Evolutionary conservation across 2,113 vertebrate genomes (phyloP).

Genomic region (Lophura nycthemera): DNA sequence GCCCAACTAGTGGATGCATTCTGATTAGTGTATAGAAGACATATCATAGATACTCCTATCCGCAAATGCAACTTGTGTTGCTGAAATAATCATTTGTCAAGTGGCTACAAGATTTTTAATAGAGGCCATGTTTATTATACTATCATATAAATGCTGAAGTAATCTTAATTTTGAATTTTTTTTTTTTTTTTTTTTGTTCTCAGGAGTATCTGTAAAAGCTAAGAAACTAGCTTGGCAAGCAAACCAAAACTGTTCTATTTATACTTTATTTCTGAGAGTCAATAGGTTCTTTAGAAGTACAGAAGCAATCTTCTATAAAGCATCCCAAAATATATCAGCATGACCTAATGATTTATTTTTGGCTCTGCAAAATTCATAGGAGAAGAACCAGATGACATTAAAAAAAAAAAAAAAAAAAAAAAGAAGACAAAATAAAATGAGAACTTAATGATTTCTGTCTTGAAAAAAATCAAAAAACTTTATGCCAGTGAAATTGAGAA

Average conservation of each 20-base stretch:
- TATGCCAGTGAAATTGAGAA: neutral
- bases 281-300: slow-evolving; percentile 35
- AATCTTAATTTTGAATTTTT: slow-evolving; percentile 1
- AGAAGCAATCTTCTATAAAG: slow-evolving; percentile 46
- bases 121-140: neutral
- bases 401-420: neutral
- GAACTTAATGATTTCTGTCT: neutral
- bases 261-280: slow-evolving; percentile 42
- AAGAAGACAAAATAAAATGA: neutral
- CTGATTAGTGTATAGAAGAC: neutral
- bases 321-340: slow-evolving; percentile 38
- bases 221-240: slow-evolving; percentile 31
- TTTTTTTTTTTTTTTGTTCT: neutral
- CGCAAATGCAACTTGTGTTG: neutral
- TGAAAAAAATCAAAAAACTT: neutral
- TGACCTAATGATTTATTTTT: slow-evolving; percentile 37
- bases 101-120: neutral
- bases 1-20: neutral
- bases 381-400: neutral
- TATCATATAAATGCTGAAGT: slow-evolving; percentile 29
- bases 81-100: slow-evolving; percentile 5
- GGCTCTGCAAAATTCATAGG: neutral
- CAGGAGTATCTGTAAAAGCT: slow-evolving; percentile 3
- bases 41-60: neutral
- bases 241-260: slow-evolving; percentile 58